A percentile compares a stretch with the other conserved stretches of the same genome.
Conservation (phyloP, 2,797 vertebrate genomes). For the Crotalus adamanteus region DNA sequence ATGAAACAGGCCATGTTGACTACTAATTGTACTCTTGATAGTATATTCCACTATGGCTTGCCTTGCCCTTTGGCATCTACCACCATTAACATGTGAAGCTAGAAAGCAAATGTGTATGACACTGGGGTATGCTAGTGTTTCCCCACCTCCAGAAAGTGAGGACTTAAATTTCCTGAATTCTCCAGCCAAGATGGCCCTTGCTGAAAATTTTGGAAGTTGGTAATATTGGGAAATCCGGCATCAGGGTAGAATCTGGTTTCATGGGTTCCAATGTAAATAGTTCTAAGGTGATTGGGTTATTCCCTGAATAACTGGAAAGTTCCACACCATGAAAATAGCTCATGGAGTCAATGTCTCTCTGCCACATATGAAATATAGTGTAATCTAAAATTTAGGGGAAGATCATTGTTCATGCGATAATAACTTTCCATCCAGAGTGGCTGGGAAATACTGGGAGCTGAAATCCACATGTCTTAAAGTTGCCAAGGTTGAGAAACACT, state of each 20-base stretch:
- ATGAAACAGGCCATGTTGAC: neutral
- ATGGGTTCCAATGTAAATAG: neutral
- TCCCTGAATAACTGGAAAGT: neutral
- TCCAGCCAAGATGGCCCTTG: neutral
- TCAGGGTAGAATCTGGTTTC: neutral
- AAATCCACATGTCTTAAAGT: neutral
- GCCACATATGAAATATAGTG: neutral
- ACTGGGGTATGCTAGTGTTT: neutral
- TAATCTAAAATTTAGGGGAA: neutral
- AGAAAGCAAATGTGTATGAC: neutral
- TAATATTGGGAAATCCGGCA: neutral
- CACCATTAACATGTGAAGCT: neutral
- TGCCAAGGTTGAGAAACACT: neutral
- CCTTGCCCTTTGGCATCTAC: neutral
- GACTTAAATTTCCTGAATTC: neutral
- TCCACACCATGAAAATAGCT: neutral
- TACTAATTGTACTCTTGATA: neutral
- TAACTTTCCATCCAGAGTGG: neutral
- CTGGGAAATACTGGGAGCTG: neutral
- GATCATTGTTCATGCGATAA: neutral
- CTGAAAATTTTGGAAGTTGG: neutral
- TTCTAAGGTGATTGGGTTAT: neutral
- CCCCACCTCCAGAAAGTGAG: neutral
- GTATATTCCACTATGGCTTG: neutral
- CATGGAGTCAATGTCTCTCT: neutral